phyloP scores from a whole-genome alignment of 2,888 invertebrate genomes.

The Papilio elwesi region DNA sequence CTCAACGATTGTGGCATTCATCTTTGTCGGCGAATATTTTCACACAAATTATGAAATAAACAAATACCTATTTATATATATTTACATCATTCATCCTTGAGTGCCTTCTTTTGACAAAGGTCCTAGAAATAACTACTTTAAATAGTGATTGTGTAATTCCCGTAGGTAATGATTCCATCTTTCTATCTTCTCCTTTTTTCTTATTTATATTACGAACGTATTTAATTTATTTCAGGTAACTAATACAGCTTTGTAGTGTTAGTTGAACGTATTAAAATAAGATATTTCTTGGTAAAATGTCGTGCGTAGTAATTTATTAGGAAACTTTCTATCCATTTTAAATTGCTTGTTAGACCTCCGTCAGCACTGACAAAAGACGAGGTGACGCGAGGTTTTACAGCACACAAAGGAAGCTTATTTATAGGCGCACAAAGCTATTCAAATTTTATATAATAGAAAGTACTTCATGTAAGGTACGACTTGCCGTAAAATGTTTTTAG shows the following conservation, averaged over 20 bases:
- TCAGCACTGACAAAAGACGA: slow-evolving; percentile 39
- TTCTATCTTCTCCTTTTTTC: no score
- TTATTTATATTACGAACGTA: neutral
- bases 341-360: slow-evolving; percentile 40
- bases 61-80: no score
- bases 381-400: slow-evolving; percentile 36
- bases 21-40: no score
- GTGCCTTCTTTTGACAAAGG: no score
- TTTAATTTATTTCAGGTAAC: neutral
- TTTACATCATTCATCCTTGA: no score
- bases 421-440: slow-evolving; percentile 33
- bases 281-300: slow-evolving; percentile 21
- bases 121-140: no score
- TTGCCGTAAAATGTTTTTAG: neutral
- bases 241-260: neutral
- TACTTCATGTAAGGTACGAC: slow-evolving; percentile 20
- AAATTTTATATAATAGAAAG: slow-evolving; percentile 28
- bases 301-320: slow-evolving; percentile 30
- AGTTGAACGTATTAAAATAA: slow-evolving; percentile 23
- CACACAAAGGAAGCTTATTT: slow-evolving; percentile 35
- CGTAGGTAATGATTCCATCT: no score
- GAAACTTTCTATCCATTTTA: slow-evolving; percentile 34
- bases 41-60: no score
- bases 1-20: no score
- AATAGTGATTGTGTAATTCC: no score